Percentiles rank a stretch among this genome's conserved stretches.
phyloP scores from a whole-genome alignment of 2,888 invertebrate species.

The Coenonympha glycerion region DNA sequence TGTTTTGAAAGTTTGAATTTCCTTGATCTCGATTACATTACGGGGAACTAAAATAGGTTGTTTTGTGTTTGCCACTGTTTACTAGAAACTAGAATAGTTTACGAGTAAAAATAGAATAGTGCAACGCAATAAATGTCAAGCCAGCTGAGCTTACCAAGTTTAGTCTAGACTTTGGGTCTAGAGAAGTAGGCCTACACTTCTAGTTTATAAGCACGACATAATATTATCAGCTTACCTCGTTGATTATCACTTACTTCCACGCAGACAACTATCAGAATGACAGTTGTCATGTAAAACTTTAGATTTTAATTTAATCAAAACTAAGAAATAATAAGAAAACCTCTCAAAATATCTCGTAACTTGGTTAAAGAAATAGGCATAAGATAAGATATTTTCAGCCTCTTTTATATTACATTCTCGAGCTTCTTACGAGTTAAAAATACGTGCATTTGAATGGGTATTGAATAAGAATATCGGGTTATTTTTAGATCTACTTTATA shows the following conservation, averaged over 20 bases:
- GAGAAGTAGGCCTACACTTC: too few relatives aligned
- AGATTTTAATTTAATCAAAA: too few relatives aligned
- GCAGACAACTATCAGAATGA: too few relatives aligned
- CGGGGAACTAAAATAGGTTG: conserved; percentile 3
- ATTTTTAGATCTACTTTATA: background rate
- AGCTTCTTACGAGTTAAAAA: background rate
- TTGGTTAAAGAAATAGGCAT: background rate
- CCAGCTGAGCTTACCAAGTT: background rate
- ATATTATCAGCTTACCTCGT: too few relatives aligned
- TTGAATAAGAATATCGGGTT: background rate
- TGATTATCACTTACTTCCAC: too few relatives aligned
- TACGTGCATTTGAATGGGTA: background rate
- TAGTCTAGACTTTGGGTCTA: too few relatives aligned
- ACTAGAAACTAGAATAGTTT: background rate
- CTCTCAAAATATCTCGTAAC: background rate
- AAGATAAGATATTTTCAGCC: background rate
- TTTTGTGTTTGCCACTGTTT: conserved; percentile 11
- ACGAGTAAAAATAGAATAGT: too few relatives aligned
- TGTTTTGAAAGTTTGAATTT: conserved; percentile 23
- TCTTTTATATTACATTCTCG: background rate
- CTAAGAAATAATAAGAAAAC: too few relatives aligned
- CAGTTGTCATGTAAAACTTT: too few relatives aligned
- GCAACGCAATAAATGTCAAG: background rate
- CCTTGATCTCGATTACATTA: conserved; percentile 26
- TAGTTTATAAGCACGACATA: too few relatives aligned